Evolutionary conservation across 2,113 vertebrate genomes (phyloP).

Genomic region (Trogon melanurus): DNA sequence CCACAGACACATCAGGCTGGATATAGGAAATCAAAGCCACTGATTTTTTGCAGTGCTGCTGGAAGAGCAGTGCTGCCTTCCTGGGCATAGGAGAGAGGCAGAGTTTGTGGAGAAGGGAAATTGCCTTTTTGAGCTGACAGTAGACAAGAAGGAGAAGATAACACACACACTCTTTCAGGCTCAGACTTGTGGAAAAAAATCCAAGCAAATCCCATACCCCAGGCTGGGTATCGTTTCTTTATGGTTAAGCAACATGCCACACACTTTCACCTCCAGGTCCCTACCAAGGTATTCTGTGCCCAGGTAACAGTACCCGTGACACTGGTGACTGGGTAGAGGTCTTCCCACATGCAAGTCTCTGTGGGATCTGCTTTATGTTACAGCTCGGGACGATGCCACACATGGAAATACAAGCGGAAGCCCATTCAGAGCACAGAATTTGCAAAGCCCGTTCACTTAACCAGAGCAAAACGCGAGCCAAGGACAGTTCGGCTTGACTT

Average conservation of each 20-base stretch:
- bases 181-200: neutral
- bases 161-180: neutral
- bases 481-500: slow-evolving; percentile 20
- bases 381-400: rapidly evolving
- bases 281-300: neutral
- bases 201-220: neutral
- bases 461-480: neutral
- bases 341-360: neutral
- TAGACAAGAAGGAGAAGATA: neutral
- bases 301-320: neutral
- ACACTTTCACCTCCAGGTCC: neutral
- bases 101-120: neutral
- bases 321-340: neutral
- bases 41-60: neutral
- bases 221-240: neutral
- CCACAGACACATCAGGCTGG: neutral
- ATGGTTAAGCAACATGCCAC: neutral
- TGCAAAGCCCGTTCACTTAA: slow-evolving; percentile 16
- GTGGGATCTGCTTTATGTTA: neutral
- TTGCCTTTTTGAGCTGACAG: neutral
- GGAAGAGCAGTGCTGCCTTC: neutral
- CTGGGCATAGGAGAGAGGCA: neutral
- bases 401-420: slow-evolving; percentile 36
- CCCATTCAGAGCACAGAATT: slow-evolving; percentile 21
- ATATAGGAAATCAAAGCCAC: neutral